Conservation (phyloP, 2,113 vertebrate species). For the Gyps fulvus region DNA sequence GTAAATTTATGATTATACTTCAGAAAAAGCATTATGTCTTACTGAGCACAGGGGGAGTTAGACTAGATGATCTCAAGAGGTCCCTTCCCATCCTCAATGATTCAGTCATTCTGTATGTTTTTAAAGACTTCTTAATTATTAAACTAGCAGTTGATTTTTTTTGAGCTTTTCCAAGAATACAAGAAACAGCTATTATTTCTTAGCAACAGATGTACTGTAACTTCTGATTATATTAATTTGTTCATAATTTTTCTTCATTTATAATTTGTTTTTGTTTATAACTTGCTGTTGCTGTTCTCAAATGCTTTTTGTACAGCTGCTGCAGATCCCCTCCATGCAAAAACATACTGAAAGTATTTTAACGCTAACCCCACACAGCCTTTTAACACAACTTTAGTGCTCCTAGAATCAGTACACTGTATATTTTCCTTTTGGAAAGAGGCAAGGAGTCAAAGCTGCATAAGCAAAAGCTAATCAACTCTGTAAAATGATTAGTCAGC, state of each 20-base stretch:
- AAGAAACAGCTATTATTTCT: constrained; percentile 12
- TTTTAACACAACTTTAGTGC: background rate
- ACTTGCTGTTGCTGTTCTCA: background rate
- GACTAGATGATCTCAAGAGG: background rate
- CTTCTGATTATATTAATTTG: constrained; percentile 1
- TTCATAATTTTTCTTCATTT: background rate
- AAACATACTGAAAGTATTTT: background rate
- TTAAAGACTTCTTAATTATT: background rate
- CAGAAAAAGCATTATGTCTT: background rate
- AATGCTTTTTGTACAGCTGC: background rate
- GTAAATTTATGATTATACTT: background rate
- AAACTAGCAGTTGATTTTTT: background rate
- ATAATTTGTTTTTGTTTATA: background rate
- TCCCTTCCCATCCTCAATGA: background rate
- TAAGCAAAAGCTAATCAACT: background rate
- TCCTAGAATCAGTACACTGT: background rate
- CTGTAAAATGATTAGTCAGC: background rate
- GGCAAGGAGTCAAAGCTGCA: background rate
- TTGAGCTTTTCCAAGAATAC: background rate
- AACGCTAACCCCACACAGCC: background rate
- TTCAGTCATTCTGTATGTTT: background rate
- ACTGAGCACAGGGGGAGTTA: background rate
- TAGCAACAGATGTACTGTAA: background rate
- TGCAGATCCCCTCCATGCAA: background rate
- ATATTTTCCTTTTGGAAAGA: background rate